These are phyloP conservation scores for Alosa alosa DNA, from an alignment of 2,113 vertebrate species.

Conservation along the genomic window DNA sequence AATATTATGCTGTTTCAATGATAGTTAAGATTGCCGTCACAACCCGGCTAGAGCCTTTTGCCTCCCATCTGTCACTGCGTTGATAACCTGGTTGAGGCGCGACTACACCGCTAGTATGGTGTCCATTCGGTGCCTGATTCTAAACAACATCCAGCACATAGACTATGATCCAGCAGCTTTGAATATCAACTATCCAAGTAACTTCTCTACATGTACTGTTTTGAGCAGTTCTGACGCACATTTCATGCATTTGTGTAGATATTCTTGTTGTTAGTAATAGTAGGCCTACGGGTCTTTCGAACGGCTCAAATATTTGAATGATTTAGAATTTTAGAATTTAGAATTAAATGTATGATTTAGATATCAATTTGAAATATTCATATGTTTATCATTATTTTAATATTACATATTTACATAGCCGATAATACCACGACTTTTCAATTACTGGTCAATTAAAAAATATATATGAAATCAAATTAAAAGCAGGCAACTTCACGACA, in stretches of 20 bases:
- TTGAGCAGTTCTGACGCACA: background rate
- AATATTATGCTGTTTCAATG: background rate
- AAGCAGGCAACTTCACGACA: background rate
- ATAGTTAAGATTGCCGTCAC: background rate
- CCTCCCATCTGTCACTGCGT: constrained; percentile 15
- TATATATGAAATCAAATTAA: background rate
- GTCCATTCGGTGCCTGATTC: background rate
- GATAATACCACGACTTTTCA: background rate
- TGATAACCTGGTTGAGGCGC: constrained; percentile 16
- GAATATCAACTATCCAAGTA: background rate
- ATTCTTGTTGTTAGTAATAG: background rate
- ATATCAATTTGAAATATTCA: background rate
- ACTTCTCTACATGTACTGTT: background rate
- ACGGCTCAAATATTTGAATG: background rate
- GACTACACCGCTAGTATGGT: background rate
- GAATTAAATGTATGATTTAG: too few relatives aligned
- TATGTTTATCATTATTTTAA: background rate
- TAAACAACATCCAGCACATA: too few relatives aligned
- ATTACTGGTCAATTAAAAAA: background rate
- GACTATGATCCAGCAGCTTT: background rate
- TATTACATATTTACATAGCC: background rate
- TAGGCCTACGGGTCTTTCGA: background rate
- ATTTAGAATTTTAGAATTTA: background rate
- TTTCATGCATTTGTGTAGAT: background rate
- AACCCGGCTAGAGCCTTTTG: background rate